A percentile compares a stretch with the other conserved stretches of the same genome.
Evolutionary conservation across 2,113 vertebrate genomes (phyloP).

Genomic region (Aphyosemion australe): DNA sequence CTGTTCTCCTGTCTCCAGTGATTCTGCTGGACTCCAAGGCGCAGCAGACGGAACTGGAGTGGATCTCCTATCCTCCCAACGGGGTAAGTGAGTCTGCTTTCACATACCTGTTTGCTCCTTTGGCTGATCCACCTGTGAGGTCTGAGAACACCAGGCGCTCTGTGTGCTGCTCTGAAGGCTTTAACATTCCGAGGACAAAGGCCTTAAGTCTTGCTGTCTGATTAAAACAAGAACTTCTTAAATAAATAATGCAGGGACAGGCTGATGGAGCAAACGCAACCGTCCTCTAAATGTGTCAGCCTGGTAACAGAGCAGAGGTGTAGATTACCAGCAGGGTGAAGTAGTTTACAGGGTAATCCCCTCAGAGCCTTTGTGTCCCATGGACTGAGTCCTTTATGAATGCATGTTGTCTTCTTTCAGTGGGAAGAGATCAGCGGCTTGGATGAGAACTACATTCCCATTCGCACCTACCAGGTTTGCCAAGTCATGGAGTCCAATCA

Average conservation of each 20-base stretch:
- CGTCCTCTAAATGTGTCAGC: constrained; percentile 9
- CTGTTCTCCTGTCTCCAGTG: constrained; percentile 84
- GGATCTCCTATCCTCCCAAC: constrained; percentile 98
- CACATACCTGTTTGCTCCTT: not conserved
- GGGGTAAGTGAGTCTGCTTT: constrained; percentile 84
- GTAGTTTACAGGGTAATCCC: too few species aligned
- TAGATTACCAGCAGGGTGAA: too few species aligned
- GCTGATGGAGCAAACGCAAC: constrained; percentile 31
- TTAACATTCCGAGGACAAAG: constrained; percentile 46
- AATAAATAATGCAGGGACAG: constrained; percentile 51
- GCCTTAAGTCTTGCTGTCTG: constrained; percentile 36
- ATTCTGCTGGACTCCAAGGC: constrained; percentile 98
- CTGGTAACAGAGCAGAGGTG: too few species aligned
- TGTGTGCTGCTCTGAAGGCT: constrained; percentile 17
- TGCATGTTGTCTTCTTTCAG: constrained; percentile 73
- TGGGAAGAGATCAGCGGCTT: constrained; percentile 99
- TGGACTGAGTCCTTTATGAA: constrained; percentile 1
- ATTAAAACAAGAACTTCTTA: constrained; percentile 46
- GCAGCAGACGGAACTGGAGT: constrained; percentile 98
- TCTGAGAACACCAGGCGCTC: too few species aligned
- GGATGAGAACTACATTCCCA: constrained; percentile 98
- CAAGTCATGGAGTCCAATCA: constrained; percentile 99
- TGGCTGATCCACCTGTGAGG: too few species aligned
- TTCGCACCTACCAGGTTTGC: constrained; percentile 99
- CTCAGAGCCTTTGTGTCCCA: too few species aligned